Evolutionary conservation across 2,888 invertebrate species (phyloP).

Genomic region (Malthinus seriepunctatus): DNA sequence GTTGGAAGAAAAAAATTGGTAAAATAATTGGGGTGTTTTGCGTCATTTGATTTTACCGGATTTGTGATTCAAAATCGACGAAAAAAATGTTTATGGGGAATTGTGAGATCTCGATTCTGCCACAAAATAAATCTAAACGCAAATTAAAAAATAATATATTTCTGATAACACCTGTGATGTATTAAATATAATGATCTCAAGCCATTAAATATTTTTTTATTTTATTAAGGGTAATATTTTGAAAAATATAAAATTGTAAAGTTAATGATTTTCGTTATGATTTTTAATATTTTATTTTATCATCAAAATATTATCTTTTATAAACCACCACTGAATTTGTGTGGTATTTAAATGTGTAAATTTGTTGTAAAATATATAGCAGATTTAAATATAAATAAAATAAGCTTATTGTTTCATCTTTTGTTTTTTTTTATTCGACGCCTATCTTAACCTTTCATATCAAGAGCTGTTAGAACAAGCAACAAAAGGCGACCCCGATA

Average conservation of each 20-base stretch:
- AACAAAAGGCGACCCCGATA: too few species aligned
- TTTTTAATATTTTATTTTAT: not conserved
- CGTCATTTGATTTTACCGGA: conserved; percentile 21
- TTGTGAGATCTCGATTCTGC: conserved; percentile 45
- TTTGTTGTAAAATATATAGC: conserved; percentile 28
- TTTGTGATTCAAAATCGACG: conserved; percentile 19
- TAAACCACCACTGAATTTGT: not conserved
- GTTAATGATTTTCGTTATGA: not conserved
- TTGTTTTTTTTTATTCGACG: not conserved
- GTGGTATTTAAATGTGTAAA: conserved; percentile 21
- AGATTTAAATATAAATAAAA: conserved; percentile 23
- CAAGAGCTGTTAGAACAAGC: too few species aligned
- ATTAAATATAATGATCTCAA: conserved; percentile 67
- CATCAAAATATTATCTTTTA: conserved; percentile 2
- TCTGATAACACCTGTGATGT: conserved; percentile 68
- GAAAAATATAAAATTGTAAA: not conserved
- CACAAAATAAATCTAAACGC: conserved; percentile 34
- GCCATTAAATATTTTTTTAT: conserved; percentile 48
- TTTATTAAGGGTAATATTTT: conserved; percentile 6
- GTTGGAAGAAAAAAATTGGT: not conserved
- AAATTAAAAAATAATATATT: conserved; percentile 47
- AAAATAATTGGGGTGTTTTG: not conserved
- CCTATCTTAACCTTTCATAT: not conserved
- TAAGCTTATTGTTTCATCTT: conserved; percentile 20
- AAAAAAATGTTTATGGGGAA: conserved; percentile 28